Conservation (phyloP, 2,113 vertebrate genomes). For the Lichenostomus cassidix region DNA sequence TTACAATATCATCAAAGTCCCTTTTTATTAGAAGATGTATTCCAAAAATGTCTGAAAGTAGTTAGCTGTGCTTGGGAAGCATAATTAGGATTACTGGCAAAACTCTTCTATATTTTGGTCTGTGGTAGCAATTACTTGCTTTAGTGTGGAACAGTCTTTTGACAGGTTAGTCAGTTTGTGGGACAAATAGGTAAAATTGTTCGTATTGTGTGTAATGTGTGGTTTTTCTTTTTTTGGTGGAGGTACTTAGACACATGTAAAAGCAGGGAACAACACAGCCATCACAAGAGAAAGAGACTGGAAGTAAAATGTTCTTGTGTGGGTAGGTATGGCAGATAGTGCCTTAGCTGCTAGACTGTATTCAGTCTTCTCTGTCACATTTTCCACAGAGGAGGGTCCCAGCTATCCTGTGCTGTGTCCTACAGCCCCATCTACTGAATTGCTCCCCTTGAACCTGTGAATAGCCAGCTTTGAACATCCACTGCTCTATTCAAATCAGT, state of each 20-base stretch:
- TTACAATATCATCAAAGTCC: constrained; percentile 20
- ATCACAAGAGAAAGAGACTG: neutral
- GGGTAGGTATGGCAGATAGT: neutral
- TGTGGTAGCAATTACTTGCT: neutral
- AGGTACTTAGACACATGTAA: neutral
- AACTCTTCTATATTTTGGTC: neutral
- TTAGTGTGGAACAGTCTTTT: neutral
- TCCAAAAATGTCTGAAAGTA: constrained; percentile 16
- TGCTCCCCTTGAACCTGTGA: neutral
- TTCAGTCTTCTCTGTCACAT: neutral
- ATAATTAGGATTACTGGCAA: neutral
- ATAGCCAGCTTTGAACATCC: neutral
- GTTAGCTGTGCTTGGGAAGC: neutral
- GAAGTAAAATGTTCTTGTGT: neutral
- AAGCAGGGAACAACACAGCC: neutral
- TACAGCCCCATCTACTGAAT: neutral
- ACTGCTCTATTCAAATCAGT: neutral
- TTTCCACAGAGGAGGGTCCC: neutral
- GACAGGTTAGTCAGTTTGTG: neutral
- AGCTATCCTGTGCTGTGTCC: neutral
- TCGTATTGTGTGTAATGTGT: neutral
- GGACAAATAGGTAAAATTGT: neutral
- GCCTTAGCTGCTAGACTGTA: neutral
- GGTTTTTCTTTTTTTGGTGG: neutral
- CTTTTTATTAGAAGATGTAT: constrained; percentile 22